A percentile compares a stretch with the other conserved stretches of the same genome.
Evolutionary conservation across 35 echinoderm and acorn worm genomes (phyloP).

Genomic region (Chiridota heheva): DNA sequence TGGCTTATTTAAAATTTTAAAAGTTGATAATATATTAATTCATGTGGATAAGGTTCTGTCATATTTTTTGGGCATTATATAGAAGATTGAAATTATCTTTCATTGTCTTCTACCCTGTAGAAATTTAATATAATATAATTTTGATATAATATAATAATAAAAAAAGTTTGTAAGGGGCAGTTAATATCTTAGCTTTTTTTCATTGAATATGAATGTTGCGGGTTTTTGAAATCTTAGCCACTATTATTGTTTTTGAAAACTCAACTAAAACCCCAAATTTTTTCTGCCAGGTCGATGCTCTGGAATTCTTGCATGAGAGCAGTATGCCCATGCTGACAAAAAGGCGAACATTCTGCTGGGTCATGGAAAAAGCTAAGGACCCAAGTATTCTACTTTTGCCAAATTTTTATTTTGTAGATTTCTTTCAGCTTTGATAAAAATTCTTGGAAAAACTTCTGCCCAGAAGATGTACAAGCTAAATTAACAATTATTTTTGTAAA

Average conservation of each 20-base stretch:
- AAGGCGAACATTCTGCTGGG: constrained; percentile 69
- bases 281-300: constrained; percentile 39
- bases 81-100: too few relatives aligned
- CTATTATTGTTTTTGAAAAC: not conserved
- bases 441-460: too few relatives aligned
- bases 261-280: not conserved
- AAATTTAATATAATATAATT: too few relatives aligned
- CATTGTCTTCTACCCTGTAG: too few relatives aligned
- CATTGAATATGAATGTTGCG: not conserved
- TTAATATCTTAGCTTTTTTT: not conserved
- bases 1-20: too few relatives aligned
- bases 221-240: not conserved
- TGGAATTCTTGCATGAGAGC: constrained; percentile 67
- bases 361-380: constrained; percentile 6
- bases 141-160: too few relatives aligned
- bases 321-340: constrained; percentile 86
- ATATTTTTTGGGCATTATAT: too few relatives aligned
- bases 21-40: too few relatives aligned
- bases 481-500: too few relatives aligned
- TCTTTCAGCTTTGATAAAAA: too few relatives aligned
- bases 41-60: too few relatives aligned
- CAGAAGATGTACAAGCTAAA: too few relatives aligned
- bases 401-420: not conserved
- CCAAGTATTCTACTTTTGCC: not conserved
- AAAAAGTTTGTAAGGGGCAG: not conserved